phyloP scores from a whole-genome alignment of 2,888 invertebrate species.

The Chydorus sphaericus region DNA sequence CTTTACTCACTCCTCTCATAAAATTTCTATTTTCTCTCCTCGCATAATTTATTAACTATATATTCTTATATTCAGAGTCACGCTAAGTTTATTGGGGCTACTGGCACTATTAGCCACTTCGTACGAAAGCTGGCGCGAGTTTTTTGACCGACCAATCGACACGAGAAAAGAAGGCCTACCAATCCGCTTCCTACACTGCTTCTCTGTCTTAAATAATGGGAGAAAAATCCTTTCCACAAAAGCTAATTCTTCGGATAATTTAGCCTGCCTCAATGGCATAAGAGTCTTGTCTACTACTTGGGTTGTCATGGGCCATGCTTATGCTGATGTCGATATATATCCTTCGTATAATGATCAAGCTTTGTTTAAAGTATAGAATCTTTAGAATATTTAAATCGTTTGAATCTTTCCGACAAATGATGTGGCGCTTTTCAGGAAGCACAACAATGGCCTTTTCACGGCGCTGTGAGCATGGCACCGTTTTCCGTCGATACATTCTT shows the following conservation, averaged over 20 bases:
- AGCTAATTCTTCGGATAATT: not conserved
- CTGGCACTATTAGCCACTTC: not conserved
- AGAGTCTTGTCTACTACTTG: conserved; percentile 1
- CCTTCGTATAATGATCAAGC: not conserved
- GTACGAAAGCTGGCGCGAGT: not conserved
- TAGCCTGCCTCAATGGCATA: conserved; percentile 3
- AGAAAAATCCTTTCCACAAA: not conserved
- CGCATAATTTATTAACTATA: not conserved
- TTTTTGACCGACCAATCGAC: not conserved
- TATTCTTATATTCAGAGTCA: not conserved
- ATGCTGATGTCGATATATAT: not conserved
- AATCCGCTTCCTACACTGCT: not conserved
- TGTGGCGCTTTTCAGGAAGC: not conserved
- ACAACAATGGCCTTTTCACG: conserved; percentile 34
- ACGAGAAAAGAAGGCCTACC: not conserved
- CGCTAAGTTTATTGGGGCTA: not conserved
- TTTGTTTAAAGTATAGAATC: not conserved
- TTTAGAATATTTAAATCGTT: not conserved
- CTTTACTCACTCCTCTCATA: no score
- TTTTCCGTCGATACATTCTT: conserved; percentile 78
- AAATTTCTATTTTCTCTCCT: no score
- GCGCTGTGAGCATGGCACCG: conserved; percentile 69
- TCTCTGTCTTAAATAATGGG: not conserved
- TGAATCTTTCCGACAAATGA: not conserved
- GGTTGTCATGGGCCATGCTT: conserved; percentile 6